A percentile compares a stretch with the other conserved stretches of the same genome.
Evolutionary conservation across 1,140 invertebrate genomes (phyloP).

Genomic region (Hyphantria cunea): DNA sequence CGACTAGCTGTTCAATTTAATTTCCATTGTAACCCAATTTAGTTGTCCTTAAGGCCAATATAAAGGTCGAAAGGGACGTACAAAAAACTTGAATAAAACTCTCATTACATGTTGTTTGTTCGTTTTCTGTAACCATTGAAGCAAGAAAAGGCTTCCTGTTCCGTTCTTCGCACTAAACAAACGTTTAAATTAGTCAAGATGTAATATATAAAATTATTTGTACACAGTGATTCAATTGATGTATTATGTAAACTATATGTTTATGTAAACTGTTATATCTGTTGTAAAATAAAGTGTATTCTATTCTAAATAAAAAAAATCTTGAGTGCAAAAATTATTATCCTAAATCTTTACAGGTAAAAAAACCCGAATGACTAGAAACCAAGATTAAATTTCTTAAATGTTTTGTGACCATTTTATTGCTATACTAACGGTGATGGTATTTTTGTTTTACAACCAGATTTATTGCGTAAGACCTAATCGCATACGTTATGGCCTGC

Average conservation of each 20-base stretch:
- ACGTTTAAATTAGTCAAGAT: conserved; percentile 37
- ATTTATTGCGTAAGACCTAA: conserved; percentile 25
- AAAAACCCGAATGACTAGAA: too few relatives aligned
- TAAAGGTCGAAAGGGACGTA: conserved; percentile 56
- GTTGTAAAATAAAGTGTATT: too few relatives aligned
- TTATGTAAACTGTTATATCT: too few relatives aligned
- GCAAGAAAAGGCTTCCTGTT: conserved; percentile 55
- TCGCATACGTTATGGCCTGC: conserved; percentile 12
- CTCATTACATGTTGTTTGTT: conserved; percentile 56
- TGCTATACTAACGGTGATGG: conserved; percentile 13
- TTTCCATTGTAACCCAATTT: conserved; percentile 42
- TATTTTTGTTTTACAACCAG: conserved; percentile 27
- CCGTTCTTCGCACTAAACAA: conserved; percentile 39
- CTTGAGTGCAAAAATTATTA: too few relatives aligned
- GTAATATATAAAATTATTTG: too few relatives aligned
- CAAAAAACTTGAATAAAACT: conserved; percentile 59
- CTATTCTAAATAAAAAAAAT: too few relatives aligned
- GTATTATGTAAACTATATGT: too few relatives aligned
- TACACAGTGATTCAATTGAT: too few relatives aligned
- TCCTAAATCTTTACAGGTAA: too few relatives aligned
- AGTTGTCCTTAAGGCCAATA: conserved; percentile 26
- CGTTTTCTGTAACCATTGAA: conserved; percentile 40
- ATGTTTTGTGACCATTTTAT: conserved; percentile 25
- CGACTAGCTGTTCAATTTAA: conserved; percentile 30
- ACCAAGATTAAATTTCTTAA: conserved; percentile 13